phyloP scores from a whole-genome alignment of 2,113 vertebrate species.

The Lathamus discolor region DNA sequence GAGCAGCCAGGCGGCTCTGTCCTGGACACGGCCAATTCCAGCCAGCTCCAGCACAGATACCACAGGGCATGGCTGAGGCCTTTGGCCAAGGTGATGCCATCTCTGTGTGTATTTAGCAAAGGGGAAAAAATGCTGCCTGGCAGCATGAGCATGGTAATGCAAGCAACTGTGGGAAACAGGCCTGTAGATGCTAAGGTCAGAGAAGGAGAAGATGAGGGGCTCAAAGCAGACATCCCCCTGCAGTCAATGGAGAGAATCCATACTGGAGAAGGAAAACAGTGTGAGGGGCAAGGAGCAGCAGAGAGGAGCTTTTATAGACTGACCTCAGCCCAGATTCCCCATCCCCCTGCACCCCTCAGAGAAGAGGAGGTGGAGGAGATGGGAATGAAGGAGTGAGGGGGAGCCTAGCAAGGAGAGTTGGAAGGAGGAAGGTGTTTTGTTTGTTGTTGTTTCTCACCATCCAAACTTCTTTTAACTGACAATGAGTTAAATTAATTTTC shows the following conservation, averaged over 20 bases:
- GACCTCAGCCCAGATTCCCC: neutral
- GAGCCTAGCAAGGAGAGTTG: neutral
- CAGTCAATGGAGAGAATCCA: neutral
- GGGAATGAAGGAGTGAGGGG: neutral
- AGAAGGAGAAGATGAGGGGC: neutral
- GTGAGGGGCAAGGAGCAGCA: neutral
- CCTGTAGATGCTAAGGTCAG: neutral
- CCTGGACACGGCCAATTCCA: fast-evolving
- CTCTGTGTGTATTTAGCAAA: neutral
- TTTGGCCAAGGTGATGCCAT: fast-evolving
- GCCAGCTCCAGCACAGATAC: fast-evolving
- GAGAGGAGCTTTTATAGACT: neutral
- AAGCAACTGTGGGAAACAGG: neutral
- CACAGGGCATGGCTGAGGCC: fast-evolving
- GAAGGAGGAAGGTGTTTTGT: neutral
- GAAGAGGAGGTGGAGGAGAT: neutral
- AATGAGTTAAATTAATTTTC: neutral
- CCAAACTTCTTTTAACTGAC: neutral
- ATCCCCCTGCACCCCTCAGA: fast-evolving
- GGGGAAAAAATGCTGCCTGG: neutral
- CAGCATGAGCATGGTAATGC: fast-evolving
- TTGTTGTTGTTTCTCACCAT: neutral
- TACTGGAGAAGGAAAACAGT: neutral
- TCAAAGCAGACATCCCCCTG: neutral
- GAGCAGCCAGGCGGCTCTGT: fast-evolving